Evolutionary conservation across 2,113 vertebrate species (phyloP).

Genomic region (Chionomys nivalis): DNA sequence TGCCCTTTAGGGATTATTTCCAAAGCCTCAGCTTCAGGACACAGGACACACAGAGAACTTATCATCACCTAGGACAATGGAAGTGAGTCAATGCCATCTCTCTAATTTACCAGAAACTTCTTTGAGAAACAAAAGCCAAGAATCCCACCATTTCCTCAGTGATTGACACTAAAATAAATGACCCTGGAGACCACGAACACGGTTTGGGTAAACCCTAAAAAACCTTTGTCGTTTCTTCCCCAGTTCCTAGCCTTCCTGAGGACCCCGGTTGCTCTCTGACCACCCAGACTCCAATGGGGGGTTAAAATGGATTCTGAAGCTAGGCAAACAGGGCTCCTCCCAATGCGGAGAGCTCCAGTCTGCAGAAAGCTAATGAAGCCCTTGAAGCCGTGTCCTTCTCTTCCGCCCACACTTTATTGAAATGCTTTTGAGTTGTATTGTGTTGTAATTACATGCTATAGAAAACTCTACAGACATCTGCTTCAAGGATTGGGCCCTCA

Average conservation of each 20-base stretch:
- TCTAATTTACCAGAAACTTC: conserved; percentile 24
- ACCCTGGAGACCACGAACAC: conserved; percentile 31
- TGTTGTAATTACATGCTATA: conserved; percentile 72
- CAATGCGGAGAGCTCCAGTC: not conserved
- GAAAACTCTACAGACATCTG: conserved; percentile 68
- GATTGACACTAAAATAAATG: not conserved
- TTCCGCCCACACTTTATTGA: conserved; percentile 66
- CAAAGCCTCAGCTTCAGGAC: not conserved
- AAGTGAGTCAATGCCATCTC: not conserved
- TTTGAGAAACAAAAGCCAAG: conserved; percentile 22
- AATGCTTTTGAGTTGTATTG: conserved; percentile 77
- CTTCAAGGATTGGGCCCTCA: conserved; percentile 73
- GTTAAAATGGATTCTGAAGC: conserved; percentile 58
- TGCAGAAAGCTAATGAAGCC: conserved; percentile 68
- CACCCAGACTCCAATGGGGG: not conserved
- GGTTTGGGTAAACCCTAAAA: conserved; percentile 4
- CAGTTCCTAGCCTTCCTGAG: not conserved
- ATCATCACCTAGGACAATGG: not conserved
- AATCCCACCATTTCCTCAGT: not conserved
- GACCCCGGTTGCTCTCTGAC: not conserved
- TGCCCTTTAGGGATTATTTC: not conserved
- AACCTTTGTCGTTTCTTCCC: conserved; percentile 13
- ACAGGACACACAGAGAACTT: not conserved
- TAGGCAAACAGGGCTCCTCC: conserved; percentile 47
- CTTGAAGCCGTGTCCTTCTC: conserved; percentile 63